Evolutionary conservation across 2,113 vertebrate genomes (phyloP), one percentile per base, ranked within the genome.

Genomic region (Maylandia zebra): DNA sequence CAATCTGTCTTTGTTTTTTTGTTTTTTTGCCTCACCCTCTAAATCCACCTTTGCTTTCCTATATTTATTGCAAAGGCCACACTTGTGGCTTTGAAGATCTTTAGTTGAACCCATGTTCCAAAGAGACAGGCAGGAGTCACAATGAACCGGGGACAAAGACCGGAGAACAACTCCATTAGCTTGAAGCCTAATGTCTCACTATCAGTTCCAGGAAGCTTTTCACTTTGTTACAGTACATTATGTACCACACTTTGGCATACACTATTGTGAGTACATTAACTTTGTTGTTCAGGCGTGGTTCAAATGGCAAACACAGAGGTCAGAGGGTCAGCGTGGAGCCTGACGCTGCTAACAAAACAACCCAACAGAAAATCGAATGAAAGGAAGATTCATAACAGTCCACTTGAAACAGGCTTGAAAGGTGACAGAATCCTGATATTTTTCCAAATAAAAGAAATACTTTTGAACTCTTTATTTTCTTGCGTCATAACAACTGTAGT

Each of bases 361-460:
- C 41, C 14, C 4, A 14, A 0, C 22, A 27, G 38, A 0, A 74
- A 17, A 74, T 45, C 3, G 1, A 71, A 43, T 43, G 22, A 43
- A 24, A 27, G 5, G 69, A 43, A 45, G n/a, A 22, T 14, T 71
- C n/a, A 1, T 22, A 41, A 22, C 7, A 22, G 12, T 71, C 12
- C 66, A 71, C 66, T 71, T 0, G 24, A 27, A 27, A 27, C 36
- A 43, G 66, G 0, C 12, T 71, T 0, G 8, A 43, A 43, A 69
- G 64, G 64, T 69, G 61, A 69, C 0, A 13, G 10, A 69, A 38
- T 66, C 1, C 61, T n/a, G 6, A 36, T 66, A 66, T 11, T 64
- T 19, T 19, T 11, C 30, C 16, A 64, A 64, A 64, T 64, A 64
- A 64, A 64, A 64, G 0, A 64, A 64, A 64, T 64, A 1, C 19